Evolutionary conservation across 2,797 vertebrate species (phyloP), one percentile per base, ranked within the genome.

Genomic region (Liparis tanakae): DNA sequence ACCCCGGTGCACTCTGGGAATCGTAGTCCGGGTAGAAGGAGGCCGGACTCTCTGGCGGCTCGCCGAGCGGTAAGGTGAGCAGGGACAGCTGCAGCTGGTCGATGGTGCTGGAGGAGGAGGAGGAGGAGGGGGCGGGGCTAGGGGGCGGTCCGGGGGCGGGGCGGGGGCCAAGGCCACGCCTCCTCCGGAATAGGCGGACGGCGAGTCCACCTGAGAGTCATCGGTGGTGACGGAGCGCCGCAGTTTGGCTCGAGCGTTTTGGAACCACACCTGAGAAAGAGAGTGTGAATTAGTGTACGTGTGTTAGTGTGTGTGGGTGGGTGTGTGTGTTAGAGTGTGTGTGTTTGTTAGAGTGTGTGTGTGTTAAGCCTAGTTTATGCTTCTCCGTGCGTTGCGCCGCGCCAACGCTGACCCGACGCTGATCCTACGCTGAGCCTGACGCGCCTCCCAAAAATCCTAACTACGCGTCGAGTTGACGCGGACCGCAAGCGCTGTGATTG

Each of bases 211-310:
- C 81, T 85, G 88, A 25, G 92, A 76, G 36, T 90, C 89, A 15
- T 93, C 90, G 0, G 87, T 20, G 20, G 77, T 85, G 43, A 94
- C 84, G n/a, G 91, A 87, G 1, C 93, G 92, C 9, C 93, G 85
- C 14, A 94, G 82, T 70, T 94, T 94, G 78, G 93, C 93, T n/a
- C 93, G 82, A 25, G 93, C 93, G 1, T 94, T 94, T 59, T 94
- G 93, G 79, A 94, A 94, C 93, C 93, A 94, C 60, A 94, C 93
- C 93, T 94, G 72, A 57, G 60, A 55, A 61, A 61, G 37, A 59
- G 36, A 10, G 20, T 37, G 56, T 37, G 56, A n/a, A n/a, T n/a
- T 15, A 18, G 55, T 57, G 56, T 58, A 36, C n/a, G 55, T 57
- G 55, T n/a, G 60, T 30, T 39, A 17, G 22, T 39, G 34, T 20